Conservation (phyloP, 2,113 vertebrate species). For the Aptenodytes forsteri region DNA sequence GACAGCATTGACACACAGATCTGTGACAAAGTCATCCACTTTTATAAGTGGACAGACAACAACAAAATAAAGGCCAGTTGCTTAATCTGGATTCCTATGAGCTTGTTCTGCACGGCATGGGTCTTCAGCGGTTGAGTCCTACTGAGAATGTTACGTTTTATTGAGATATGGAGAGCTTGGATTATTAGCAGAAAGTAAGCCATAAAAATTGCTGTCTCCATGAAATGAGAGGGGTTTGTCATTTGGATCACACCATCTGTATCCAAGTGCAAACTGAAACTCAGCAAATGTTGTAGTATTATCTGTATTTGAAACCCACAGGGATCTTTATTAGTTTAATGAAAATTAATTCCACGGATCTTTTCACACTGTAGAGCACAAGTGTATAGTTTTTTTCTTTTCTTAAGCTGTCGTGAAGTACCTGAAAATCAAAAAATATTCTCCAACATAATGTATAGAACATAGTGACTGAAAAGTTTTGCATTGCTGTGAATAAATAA, state of each 20-base stretch:
- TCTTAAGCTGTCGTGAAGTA: not conserved
- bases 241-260: not conserved
- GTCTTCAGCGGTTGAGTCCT: not conserved
- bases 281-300: not conserved
- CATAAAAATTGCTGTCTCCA: not conserved
- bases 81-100: not conserved
- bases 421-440: not conserved
- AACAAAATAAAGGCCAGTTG: not conserved
- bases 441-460: not conserved
- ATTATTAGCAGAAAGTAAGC: not conserved
- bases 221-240: not conserved
- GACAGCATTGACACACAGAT: not conserved
- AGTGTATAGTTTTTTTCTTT: not conserved
- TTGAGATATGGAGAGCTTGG: not conserved
- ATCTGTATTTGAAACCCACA: not conserved
- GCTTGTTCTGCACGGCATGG: not conserved
- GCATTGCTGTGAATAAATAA: not conserved
- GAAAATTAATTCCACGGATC: not conserved
- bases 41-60: not conserved
- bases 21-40: not conserved
- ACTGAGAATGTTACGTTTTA: not conserved
- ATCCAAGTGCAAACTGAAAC: not conserved
- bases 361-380: not conserved
- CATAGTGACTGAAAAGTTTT: not conserved
- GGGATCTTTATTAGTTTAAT: not conserved